Evolutionary conservation across 2,113 vertebrate genomes (phyloP), one percentile per base, ranked within the genome.

Genomic region (Heterotis niloticus): DNA sequence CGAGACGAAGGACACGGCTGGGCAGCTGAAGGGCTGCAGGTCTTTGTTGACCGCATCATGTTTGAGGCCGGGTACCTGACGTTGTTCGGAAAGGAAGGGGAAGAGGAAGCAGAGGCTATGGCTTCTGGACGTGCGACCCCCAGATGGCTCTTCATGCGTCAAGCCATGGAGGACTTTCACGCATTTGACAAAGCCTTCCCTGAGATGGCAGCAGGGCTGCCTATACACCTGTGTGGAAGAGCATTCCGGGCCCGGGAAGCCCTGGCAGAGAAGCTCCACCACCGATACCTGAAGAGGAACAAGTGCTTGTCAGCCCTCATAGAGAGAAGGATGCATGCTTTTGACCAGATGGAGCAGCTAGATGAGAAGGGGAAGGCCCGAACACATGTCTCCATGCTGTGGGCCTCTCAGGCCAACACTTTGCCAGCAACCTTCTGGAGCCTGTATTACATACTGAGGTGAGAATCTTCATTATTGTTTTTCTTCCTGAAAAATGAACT

Each of bases 351-450:
- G 77, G 57, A 72, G 54, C 44, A 34, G 70, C 67, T 89, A 28
- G 84, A 89, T 54, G 88, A 89, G 52, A 78, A 71, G 0, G 80
- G 44, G 23, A 89, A 87, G 76, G 88, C 87, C n/a, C 80, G 79
- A 3, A 85, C 87, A 7, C 85, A 89, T 4, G 67, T 86, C 5
- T 79, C 69, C 71, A 84, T 89, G 78, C 78, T 89, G 10, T 89
- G 88, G 88, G 88, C 88, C 1, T 89, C 88, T 13, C 88, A 85
- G 77, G 88, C 88, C 56, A 89, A 89, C 77, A 89, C 88, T 10
- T 52, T 88, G 11, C 88, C 88, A 0, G 81, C 88, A 24, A 78
- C 85, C 13, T 88, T 89, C 79, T 89, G 88, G 88, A 89, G 87
- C 71, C 76, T 89, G 51, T 89, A 87, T 72, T 83, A 87, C 75